Conservation (phyloP, 2,797 vertebrate species). For the Typhlichthys subterraneus region DNA sequence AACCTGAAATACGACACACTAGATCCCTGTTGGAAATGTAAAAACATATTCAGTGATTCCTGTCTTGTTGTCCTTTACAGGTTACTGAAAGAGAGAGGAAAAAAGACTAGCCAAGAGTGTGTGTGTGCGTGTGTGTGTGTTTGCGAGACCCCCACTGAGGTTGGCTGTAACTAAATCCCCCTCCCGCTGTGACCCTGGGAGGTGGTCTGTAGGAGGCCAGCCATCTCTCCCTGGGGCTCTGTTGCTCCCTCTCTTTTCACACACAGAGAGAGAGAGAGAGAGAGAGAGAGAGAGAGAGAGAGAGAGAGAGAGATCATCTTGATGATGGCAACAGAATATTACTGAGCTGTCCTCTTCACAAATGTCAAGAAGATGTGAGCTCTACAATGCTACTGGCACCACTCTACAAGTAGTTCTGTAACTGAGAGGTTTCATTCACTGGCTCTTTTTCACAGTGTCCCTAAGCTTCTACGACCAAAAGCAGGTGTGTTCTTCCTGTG, state of each 20-base stretch:
- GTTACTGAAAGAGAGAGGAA: slow-evolving; percentile 19
- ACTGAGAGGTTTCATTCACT: too few species aligned
- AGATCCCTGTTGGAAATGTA: slow-evolving; percentile 29
- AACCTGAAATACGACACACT: neutral
- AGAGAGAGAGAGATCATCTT: slow-evolving; percentile 6
- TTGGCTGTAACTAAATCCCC: slow-evolving; percentile 73
- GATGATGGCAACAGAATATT: neutral
- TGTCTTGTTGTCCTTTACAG: slow-evolving; percentile 38
- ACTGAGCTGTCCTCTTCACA: too few species aligned
- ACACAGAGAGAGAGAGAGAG: slow-evolving; percentile 24
- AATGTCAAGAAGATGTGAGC: too few species aligned
- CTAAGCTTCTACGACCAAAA: too few species aligned
- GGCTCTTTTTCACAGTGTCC: too few species aligned
- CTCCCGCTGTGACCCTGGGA: slow-evolving; percentile 72
- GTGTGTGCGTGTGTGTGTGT: slow-evolving; percentile 19
- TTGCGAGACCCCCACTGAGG: slow-evolving; percentile 51
- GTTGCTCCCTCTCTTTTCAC: slow-evolving; percentile 43
- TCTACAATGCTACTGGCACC: too few species aligned
- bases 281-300: slow-evolving; percentile 9
- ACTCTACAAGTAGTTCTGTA: too few species aligned
- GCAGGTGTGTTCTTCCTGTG: too few species aligned
- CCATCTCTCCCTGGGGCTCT: slow-evolving; percentile 59
- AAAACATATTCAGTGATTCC: slow-evolving; percentile 35
- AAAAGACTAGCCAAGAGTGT: slow-evolving; percentile 15
- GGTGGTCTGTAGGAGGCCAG: slow-evolving; percentile 71